Base-by-base conservation (phyloP, 2,888 invertebrate genomes). In the Lepas anatifera region DNA sequence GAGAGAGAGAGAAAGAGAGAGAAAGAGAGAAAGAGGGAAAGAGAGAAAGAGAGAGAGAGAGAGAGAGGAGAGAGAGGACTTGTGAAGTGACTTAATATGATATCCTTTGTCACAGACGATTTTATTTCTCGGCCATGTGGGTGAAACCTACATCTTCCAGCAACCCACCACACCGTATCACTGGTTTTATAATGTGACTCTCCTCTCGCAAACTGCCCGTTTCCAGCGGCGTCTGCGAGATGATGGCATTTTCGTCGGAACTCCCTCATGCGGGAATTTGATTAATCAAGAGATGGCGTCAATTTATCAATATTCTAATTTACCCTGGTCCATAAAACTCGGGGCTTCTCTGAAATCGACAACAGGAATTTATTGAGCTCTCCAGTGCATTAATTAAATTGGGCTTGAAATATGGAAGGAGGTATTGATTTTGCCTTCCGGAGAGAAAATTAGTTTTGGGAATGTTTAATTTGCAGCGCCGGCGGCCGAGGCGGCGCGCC, bases 401-500 rank as follows among this genome's bases (percentile, higher is more conserved):
- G 58, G 32, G 58, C 58, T 32, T 32, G n/a, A 32, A 58, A 58
- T 32, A 32, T 32, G 29, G 29, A 32, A 32, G 18, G 58, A 58
- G 22, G 58, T 58, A 58, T 58, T 58, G 58, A 58, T 58, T 32
- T 58, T 58, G 58, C 58, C 32, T 3, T 29, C 58, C 32, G 58
- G 58, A 58, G 58, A 58, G 58, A 32, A 58, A 58, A 58, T 58
- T n/a, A 58, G 58, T 58, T 58, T 58, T 58, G 58, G 32, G 58
- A 58, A 58, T 58, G 58, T 58, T 58, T 58, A 58, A 58, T 58
- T 58, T 58, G 25, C 58, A 29, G 32, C 58, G 32, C n/a, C n/a
- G 4, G 16, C 58, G 32, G 27, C 32, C 29, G 32, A 25, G 27
- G 32, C 25, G 18, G 58, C 32, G 32, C 2, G 18, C 58, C 13